Percentiles rank a stretch among this genome's conserved stretches.
Evolutionary conservation across 2,888 invertebrate species (phyloP).

Genomic region (Nysson spinosus): DNA sequence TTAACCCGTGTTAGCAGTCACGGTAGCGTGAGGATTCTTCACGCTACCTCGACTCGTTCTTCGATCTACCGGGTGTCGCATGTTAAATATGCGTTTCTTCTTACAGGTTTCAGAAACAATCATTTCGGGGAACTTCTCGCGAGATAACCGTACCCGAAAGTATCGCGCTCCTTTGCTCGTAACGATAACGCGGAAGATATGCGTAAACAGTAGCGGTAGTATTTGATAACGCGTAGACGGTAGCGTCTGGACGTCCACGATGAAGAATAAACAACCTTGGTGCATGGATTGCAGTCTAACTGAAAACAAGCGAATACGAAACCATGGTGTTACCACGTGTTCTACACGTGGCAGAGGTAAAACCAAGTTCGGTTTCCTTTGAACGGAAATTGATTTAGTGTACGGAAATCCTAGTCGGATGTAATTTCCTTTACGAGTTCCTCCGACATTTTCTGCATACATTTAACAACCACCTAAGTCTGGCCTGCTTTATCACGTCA

Average conservation of each 20-base stretch:
- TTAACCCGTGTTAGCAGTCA: conserved; percentile 62
- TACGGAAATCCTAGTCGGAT: too few relatives aligned
- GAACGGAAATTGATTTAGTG: too few relatives aligned
- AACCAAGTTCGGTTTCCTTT: too few relatives aligned
- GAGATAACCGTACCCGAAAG: conserved; percentile 22
- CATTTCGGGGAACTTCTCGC: conserved; percentile 11
- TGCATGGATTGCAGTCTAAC: neutral
- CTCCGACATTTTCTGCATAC: too few relatives aligned
- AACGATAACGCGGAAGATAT: conserved; percentile 55
- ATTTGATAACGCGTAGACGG: conserved; percentile 39
- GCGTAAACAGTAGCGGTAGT: conserved; percentile 55
- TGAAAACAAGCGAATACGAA: too few relatives aligned
- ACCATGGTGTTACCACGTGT: too few relatives aligned
- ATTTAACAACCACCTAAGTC: too few relatives aligned
- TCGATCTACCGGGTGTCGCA: conserved; percentile 46
- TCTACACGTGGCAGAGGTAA: too few relatives aligned
- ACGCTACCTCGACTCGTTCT: conserved; percentile 41
- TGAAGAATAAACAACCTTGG: conserved; percentile 29
- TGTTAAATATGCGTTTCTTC: conserved; percentile 9
- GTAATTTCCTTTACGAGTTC: too few relatives aligned
- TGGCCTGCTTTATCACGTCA: too few relatives aligned
- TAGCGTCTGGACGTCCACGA: conserved; percentile 1
- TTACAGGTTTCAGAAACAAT: neutral
- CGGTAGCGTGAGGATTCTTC: conserved; percentile 56
- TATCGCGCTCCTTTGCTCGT: conserved; percentile 11